Conservation (phyloP, 2,113 vertebrate species). For the Hassar affinis region DNA sequence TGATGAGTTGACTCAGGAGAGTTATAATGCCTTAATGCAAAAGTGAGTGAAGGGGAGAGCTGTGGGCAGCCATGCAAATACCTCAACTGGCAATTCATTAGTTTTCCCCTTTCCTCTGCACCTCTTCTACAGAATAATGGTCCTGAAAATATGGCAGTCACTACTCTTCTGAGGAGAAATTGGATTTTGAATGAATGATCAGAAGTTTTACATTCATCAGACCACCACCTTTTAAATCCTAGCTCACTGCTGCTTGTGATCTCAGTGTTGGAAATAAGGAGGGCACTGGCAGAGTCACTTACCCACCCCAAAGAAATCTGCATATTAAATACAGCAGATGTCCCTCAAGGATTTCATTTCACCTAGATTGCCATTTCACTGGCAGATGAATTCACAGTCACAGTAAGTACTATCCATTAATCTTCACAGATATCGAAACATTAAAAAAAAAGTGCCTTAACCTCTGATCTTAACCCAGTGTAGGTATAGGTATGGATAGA, state of each 20-base stretch:
- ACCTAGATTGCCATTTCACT: neutral
- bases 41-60: constrained; percentile 4
- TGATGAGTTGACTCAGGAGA: constrained; percentile 42
- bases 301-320: constrained; percentile 6
- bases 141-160: constrained; percentile 43
- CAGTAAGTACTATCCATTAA: neutral
- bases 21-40: constrained; percentile 19
- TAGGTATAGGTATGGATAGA: no score
- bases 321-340: constrained; percentile 3
- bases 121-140: constrained; percentile 51
- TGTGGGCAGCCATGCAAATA: constrained; percentile 43
- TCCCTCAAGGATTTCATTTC: constrained; percentile 7
- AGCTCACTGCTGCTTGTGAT: constrained; percentile 16
- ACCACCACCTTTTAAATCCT: constrained; percentile 28
- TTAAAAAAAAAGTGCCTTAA: neutral
- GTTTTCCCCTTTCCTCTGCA: constrained; percentile 36
- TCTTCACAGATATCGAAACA: neutral
- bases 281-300: neutral
- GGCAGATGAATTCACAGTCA: neutral
- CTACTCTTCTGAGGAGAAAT: constrained; percentile 46
- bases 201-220: constrained; percentile 50
- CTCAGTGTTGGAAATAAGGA: neutral
- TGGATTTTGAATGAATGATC: constrained; percentile 55
- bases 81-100: constrained; percentile 46
- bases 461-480: neutral